Evolutionary conservation across 2,888 invertebrate species (phyloP), one percentile per base, ranked within the genome.

Genomic region (Hetaerina titia): DNA sequence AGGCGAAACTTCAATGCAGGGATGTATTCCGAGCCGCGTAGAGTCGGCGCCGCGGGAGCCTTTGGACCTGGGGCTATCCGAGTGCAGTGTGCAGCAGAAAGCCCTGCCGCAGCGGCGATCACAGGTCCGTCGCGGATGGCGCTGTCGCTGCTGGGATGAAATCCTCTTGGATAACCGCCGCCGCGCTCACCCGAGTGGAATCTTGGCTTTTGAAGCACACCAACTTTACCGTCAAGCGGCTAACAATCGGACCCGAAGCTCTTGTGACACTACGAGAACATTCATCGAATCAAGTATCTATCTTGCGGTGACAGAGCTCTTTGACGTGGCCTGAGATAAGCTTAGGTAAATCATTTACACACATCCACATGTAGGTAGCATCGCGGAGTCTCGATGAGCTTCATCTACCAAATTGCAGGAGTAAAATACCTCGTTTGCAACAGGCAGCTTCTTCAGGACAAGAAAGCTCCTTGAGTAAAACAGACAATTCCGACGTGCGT

Each of bases 1-100:
- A 81, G 81, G 81, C 81, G 31, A 31, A 81, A 81, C 81, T 81
- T 81, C 25, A 81, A 81, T 81, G 81, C 81, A 81, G 81, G 81
- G 31, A 81, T 81, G 31, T 13, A 81, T 81, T 31, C 81, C 25
- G 25, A 31, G 81, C 31, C 4, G 81, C 31, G 81, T 69, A 22
- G 81, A 31, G 81, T 9, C 22, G 15, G 81, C 9, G 60, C 60
- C 60, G 60, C 25, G 31, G 25, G 7, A 31, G 15, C 31, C 22
- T 81, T 31, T 31, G 25, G 25, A 31, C 81, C 81, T 31, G 81
- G 31, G 31, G 81, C 81, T 81, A 81, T 81, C 31, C 13, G 11
- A 81, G 81, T 81, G 81, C 81, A 22, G 31, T 1, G 69, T 22
- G 13, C 17, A 17, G 60, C 11, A 17, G 60, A 1, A 45, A 4